Evolutionary conservation across 2,113 vertebrate species (phyloP), one percentile per base, ranked within the genome.

Genomic region (Octodon degus): DNA sequence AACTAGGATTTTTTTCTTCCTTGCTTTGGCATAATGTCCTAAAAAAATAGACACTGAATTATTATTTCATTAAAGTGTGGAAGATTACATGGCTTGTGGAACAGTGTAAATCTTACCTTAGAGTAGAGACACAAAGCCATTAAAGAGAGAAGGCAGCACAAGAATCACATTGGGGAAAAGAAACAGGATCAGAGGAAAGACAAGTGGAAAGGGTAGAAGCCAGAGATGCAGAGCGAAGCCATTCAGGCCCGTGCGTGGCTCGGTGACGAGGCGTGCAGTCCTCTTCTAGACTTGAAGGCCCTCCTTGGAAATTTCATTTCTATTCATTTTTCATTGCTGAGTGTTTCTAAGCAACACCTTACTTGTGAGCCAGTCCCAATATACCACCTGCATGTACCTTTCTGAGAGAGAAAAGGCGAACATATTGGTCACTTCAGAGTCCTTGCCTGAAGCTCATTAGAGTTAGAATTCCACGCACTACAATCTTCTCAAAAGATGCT

Each of bases 381-480:
- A 27, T 88, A 94, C 88, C 89, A 79, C 37, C 90, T 89, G 74
- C 79, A n/a, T 27, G 30, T 81, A 90, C 89, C 83, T 91, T 95
- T 96, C 90, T 82, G 72, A 95, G 94, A 93, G 89, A 86, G 70
- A 86, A 77, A 92, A 68, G 1, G 43, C 79, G 85, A 88, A 72
- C 25, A 40, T 55, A 53, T 47, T 77, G 70, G 88, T 84, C 90
- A 90, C 72, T 82, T 90, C 50, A 89, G 65, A 72, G 8, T 93
- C 90, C 92, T 96, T 89, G 47, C 67, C 63, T 86, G 79, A 90
- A 95, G 95, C 93, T 86, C 20, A 68, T 79, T 96, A 87, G 5
- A 62, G 80, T 70, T 24, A 11, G 87, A 91, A 98, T 93, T 86
- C 40, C 94, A 84, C 91, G 82, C 90, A 58, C 88, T 72, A 85